Base-by-base conservation (phyloP, 2,113 vertebrate species). In the Stegastes partitus region DNA sequence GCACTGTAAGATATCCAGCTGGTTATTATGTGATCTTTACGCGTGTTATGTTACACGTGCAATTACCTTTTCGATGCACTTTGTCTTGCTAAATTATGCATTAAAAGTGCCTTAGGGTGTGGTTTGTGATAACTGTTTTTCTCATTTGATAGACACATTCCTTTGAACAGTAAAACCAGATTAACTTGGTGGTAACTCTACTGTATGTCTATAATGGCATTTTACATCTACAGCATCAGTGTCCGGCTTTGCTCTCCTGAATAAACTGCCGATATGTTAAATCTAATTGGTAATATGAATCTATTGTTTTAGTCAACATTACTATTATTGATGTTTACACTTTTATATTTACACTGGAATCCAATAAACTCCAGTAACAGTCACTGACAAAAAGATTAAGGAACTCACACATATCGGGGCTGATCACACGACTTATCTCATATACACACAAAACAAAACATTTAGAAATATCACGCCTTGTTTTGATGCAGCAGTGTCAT, bases 401-500 rank as follows among this genome's bases (percentile, higher is more conserved):
- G 39, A 42, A 42, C 39, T 42, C 31, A 2, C 31, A 34, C 31
- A 9, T 34, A 34, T 34, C 22, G 58, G 28, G 14, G 47, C 11
- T 53, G 57, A 64, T 66, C 42, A 63, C 51, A 72, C 65, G 23
- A 69, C 28, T 61, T 18, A 71, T 45, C 7, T 25, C 16, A 31
- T 11, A 23, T 5, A 34, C 2, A 53, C 9, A 57, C 49, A 62
- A 57, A 57, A 62, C 1, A 39, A 56, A 68, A 34, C 16, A 57
- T 64, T 34, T 44, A 44, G 42, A 56, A 31, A 68, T 37, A 23
- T 31, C 31, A 55, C 5, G 47, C 37, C 9, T 49, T 47, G 34
- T 59, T 58, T 70, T 76, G 73, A 76, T 71, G 11, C 10, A 61
- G 55, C 22, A 49, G 19, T 77, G 47, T 19, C 18, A 47, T 65